phyloP scores from a whole-genome alignment of 2,797 vertebrate genomes.

The Premnoplex brunnescens region DNA sequence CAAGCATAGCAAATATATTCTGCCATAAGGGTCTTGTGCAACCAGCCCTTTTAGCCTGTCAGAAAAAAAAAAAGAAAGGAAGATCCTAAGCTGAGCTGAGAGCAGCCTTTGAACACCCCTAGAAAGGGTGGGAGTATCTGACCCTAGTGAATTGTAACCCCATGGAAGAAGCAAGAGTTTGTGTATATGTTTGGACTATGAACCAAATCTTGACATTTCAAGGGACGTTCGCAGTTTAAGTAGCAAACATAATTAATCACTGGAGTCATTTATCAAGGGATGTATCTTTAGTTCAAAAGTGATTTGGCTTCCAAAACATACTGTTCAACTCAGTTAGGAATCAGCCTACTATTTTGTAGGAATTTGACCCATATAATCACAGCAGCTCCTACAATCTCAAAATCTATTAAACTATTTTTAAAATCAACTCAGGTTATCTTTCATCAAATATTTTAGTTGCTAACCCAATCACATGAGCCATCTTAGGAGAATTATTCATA shows the following conservation, averaged over 20 bases:
- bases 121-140: not conserved
- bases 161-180: not conserved
- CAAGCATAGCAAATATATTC: not conserved
- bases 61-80: not conserved
- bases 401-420: not conserved
- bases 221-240: not conserved
- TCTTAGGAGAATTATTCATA: slow-evolving; percentile 10
- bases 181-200: not conserved
- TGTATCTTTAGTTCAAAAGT: not conserved
- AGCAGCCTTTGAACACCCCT: not conserved
- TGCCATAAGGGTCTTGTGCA: not conserved
- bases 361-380: slow-evolving; percentile 7
- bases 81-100: not conserved
- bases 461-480: not conserved
- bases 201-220: not conserved
- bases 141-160: not conserved
- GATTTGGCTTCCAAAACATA: not conserved
- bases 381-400: not conserved
- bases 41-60: not conserved
- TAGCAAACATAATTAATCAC: slow-evolving; percentile 21
- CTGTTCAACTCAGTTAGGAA: not conserved
- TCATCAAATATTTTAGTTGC: not conserved
- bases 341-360: not conserved
- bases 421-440: not conserved
- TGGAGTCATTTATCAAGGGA: not conserved